Conservation (phyloP, 2,113 vertebrate genomes). For the Grammomys surdaster region DNA sequence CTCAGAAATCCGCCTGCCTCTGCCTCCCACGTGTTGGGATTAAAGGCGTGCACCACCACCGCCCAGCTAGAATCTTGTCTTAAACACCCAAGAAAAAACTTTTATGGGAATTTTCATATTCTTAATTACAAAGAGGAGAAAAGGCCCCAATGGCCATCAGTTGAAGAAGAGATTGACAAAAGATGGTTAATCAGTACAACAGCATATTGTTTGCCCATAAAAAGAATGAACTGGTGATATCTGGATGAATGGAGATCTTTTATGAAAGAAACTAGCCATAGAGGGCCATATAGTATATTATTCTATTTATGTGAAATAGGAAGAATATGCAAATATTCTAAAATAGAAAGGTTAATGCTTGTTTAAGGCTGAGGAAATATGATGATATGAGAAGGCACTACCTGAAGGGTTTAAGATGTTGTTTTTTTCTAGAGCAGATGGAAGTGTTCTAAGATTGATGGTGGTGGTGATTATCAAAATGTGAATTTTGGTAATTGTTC, state of each 20-base stretch:
- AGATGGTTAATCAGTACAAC: not conserved
- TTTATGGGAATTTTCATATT: not conserved
- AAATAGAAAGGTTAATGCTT: not conserved
- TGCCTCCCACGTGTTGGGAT: too few species aligned
- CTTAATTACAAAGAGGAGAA: not conserved
- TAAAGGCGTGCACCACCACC: too few species aligned
- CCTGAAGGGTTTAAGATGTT: too few species aligned
- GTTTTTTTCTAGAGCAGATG: not conserved
- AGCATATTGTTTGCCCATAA: not conserved
- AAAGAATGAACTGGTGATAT: not conserved
- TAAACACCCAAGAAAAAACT: not conserved
- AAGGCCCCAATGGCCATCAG: not conserved
- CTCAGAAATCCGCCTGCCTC: too few species aligned
- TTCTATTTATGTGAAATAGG: not conserved
- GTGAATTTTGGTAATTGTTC: not conserved
- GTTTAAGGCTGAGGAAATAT: not conserved
- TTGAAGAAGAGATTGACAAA: not conserved
- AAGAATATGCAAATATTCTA: not conserved
- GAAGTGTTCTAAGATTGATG: not conserved
- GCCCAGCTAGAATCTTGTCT: not conserved
- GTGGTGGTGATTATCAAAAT: not conserved
- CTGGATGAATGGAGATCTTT: not conserved
- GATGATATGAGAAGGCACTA: not conserved
- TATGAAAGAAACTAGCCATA: not conserved
- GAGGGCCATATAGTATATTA: not conserved